phyloP scores from a whole-genome alignment of 2,888 invertebrate genomes.

The Listrodromus nycthemerus region DNA sequence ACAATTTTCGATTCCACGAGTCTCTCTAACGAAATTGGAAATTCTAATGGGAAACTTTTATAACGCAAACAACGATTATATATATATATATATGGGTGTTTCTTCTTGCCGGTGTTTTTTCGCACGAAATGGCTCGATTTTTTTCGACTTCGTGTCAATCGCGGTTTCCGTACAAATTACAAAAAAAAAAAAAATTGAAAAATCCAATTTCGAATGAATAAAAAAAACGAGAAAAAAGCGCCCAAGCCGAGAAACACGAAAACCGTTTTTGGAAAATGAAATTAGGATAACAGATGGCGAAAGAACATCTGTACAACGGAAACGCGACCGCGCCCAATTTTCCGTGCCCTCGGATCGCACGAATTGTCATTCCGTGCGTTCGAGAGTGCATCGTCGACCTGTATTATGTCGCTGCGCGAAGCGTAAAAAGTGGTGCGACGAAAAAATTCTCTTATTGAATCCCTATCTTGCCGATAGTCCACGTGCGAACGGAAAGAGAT shows the following conservation, averaged over 20 bases:
- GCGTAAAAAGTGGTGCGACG: not conserved
- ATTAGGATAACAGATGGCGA: not conserved
- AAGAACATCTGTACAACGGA: too few relatives aligned
- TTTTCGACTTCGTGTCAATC: not conserved
- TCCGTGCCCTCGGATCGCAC: not conserved
- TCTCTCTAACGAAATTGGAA: conserved; percentile 55
- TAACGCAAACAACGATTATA: not conserved
- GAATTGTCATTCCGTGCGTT: not conserved
- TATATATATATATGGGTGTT: not conserved
- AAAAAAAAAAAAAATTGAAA: not conserved
- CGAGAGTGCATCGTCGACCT: not conserved
- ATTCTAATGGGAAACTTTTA: not conserved
- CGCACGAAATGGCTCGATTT: too few relatives aligned
- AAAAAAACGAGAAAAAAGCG: not conserved
- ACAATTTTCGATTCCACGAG: conserved; percentile 65
- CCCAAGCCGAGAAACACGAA: not conserved
- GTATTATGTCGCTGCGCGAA: not conserved
- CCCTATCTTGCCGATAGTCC: not conserved
- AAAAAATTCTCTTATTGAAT: not conserved
- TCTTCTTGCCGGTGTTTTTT: too few relatives aligned
- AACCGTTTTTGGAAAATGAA: not conserved
- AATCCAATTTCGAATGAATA: not conserved
- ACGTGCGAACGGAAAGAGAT: not conserved
- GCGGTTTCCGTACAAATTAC: not conserved
- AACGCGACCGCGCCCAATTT: not conserved